Base-by-base conservation (phyloP, 1,140 invertebrate genomes). In the Ganaspis sp. region DNA sequence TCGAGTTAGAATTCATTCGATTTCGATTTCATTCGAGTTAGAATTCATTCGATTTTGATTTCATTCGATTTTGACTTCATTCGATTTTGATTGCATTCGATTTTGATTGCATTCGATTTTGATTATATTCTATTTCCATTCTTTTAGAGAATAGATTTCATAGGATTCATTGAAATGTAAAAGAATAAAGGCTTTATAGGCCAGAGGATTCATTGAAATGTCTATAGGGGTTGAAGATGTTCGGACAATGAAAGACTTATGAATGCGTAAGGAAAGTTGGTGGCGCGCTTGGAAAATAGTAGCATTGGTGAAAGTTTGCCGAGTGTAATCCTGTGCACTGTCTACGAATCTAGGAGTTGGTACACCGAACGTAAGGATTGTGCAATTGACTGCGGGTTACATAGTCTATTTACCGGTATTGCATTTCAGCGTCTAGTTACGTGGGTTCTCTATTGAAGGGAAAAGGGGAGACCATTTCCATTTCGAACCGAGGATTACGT, bases 401-500 rank as follows among this genome's bases (percentile, higher is more conserved):
- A 54, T 69, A 23, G 73, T 45, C 58, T 69, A 42, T 70, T 74
- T 64, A 21, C 53, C 58, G 58, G 19, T 70, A 23, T 74, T 69
- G 73, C 45, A 70, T 37, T 17, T 49, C 69, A 72, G 71, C 49
- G 64, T 12, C 37, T 17, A 69, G 73, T 76, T 77, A 77, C 73
- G 75, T 76, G 73, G 69, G 64, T 74, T 74, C 37, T 17, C 29
- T 38, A 21, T 29, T 21, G 45, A 34, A 73, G 64, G 29, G 70
- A 80, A 71, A 72, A 75, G 54, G 72, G 40, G 12, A 54, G 71
- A 26, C 58, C 34, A 75, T 77, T 81, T 80, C 75, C 72, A 74
- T 79, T 84, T 75, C 70, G 70, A 34, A 83, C 79, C 75, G 77
- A n/a, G 26, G 72, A n/a, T 79, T 83, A 77, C 79, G 75, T 81